A percentile compares a stretch with the other conserved stretches of the same genome.
Evolutionary conservation across 2,888 invertebrate genomes (phyloP).

Genomic region (Meiosimyza decipiens): DNA sequence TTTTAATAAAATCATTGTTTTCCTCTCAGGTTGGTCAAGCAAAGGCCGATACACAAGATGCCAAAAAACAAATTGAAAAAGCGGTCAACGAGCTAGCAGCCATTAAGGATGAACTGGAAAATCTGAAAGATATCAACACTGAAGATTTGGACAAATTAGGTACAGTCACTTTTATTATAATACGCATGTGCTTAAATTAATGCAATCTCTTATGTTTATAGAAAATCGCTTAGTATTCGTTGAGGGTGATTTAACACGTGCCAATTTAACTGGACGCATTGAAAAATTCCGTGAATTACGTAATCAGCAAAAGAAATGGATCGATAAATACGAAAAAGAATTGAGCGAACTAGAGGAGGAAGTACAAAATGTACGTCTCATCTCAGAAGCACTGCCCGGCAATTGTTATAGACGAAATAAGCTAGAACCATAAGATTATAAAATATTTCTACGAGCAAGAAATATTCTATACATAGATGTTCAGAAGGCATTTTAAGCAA

Average conservation of each 20-base stretch:
- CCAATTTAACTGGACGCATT: conserved; percentile 81
- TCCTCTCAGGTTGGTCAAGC: conserved; percentile 83
- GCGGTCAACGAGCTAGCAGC: conserved; percentile 82
- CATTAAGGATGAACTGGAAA: conserved; percentile 81
- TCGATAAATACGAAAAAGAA: conserved; percentile 84
- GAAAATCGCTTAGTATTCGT: conserved; percentile 77
- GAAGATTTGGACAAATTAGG: conserved; percentile 74
- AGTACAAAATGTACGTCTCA: conserved; percentile 85
- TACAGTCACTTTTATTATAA: conserved; percentile 50
- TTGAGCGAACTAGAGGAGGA: conserved; percentile 77
- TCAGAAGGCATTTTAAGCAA: background rate
- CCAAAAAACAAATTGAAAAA: conserved; percentile 83
- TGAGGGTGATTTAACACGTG: conserved; percentile 76
- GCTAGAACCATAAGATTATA: conserved; percentile 71
- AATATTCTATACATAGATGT: background rate
- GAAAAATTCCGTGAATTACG: conserved; percentile 78
- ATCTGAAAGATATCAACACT: conserved; percentile 79
- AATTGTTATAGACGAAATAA: conserved; percentile 82
- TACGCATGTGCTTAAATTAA: background rate
- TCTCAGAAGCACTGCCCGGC: conserved; percentile 84
- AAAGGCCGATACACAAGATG: conserved; percentile 83
- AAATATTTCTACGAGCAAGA: background rate
- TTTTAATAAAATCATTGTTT: no score
- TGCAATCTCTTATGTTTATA: conserved; percentile 50
- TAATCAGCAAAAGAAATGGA: conserved; percentile 77